Evolutionary conservation across 2,113 vertebrate species (phyloP).

Genomic region (Hylia prasina): DNA sequence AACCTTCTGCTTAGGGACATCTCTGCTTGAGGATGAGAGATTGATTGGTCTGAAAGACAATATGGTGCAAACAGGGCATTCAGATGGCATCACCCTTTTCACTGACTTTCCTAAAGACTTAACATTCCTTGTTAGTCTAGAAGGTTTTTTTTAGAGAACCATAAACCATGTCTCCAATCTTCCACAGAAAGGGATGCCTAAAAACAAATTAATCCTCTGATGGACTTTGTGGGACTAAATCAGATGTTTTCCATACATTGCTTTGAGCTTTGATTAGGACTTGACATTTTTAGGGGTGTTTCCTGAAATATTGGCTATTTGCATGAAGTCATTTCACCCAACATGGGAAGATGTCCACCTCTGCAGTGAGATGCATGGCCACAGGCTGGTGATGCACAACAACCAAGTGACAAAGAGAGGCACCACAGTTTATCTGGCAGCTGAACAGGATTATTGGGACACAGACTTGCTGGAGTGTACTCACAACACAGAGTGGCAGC

Average conservation of each 20-base stretch:
- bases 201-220: not conserved
- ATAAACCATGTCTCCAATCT: not conserved
- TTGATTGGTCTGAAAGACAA: constrained; percentile 27
- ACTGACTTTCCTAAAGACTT: not conserved
- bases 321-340: not conserved
- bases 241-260: accelerated
- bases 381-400: not conserved
- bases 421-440: accelerated
- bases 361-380: not conserved
- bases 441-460: not conserved
- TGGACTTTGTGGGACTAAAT: not conserved
- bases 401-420: not conserved
- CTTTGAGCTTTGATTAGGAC: not conserved
- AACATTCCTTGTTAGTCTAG: not conserved
- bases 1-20: not conserved
- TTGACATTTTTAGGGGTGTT: not conserved
- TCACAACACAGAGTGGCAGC: not conserved
- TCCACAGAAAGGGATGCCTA: not conserved
- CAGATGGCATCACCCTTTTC: not conserved
- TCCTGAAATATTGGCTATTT: not conserved
- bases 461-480: not conserved
- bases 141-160: not conserved
- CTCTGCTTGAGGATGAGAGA: not conserved
- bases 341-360: not conserved
- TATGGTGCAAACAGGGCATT: not conserved